Evolutionary conservation across 2,797 vertebrate species (phyloP), one percentile per base, ranked within the genome.

Genomic region (Sphaeramia orbicularis): DNA sequence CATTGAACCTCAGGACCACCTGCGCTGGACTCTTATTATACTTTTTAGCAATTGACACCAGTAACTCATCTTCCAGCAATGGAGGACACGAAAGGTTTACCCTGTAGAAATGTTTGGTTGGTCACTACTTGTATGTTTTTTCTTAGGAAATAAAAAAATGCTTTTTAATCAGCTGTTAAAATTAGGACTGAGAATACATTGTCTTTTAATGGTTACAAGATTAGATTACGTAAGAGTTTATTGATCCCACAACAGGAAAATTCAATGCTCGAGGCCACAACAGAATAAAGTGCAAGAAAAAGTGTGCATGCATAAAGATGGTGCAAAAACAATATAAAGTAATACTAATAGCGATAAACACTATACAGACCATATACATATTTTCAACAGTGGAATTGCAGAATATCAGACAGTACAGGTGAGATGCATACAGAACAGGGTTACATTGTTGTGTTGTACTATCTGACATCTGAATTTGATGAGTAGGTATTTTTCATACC

Each of bases 21-120:
- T 99, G 97, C 10, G 97, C 96, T 1, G 94, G 69, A 2, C 92
- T 95, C 89, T 96, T 99, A 1, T 92, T 94, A 43, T 99, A 94
- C 80, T 96, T 98, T 64, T 93, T 83, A 15, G 93, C 96, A 55
- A 98, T 72, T 7, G 91, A 84, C 6, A 90, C 86, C 72, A 98
- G 89, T 16, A 96, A 40, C 16, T 91, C 44, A 38, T 99, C 96
- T 8, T 96, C 91, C 85, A 98, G 60, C 77, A 99, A 15, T 1
- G 97, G 95, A 7, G 97, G 96, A 24, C 89, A 93, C 58, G 93
- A 95, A 6, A 95, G 50, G 18, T 98, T 98, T 16, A 99, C 97
- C 97, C 97, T 99, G 65, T 96, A 44, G 37, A 21, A 63, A 48
- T 37, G 2, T 50, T 1, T 2, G 1, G 1, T 3, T 16, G 35